Evolutionary conservation across 2,113 vertebrate species (phyloP), one percentile per base, ranked within the genome.

Genomic region (Irena cyanogastra): DNA sequence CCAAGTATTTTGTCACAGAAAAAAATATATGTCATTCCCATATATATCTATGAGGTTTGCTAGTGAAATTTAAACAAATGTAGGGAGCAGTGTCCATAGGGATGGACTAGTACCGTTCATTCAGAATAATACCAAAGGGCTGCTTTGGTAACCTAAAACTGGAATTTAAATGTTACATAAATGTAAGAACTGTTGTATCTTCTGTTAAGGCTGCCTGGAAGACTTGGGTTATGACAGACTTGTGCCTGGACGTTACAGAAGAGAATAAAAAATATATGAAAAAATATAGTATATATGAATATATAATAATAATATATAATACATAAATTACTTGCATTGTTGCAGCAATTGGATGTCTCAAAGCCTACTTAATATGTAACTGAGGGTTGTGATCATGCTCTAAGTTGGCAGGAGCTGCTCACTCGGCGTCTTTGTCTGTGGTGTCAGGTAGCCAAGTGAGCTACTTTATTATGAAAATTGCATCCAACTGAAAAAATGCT

Each of bases 401-500:
- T 12, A 30, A 83, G 75, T 83, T 96, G 90, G 93, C 78, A 83
- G 92, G 84, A 88, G 87, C 90, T 50, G 91, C 85, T 93, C 16
- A 0, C 86, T 89, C 9, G 0, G 49, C 19, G 76, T 47, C 94
- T 96, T 96, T 97, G 95, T 95, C 84, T 87, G 75, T 31, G 88
- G 88, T 96, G 94, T 92, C 90, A 93, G 92, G 90, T 96, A 96
- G 86, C 92, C 11, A 14, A 82, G 83, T 64, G 92, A 96, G 90
- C 76, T 93, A 93, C 93, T 96, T 95, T 92, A 88, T 95, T 92
- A 97, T 90, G 92, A 97, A 96, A 94, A 96, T 94, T 90, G 75
- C 88, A 74, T 96, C 91, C 92, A 86, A 16, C 90, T 89, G 92
- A 92, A 96, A 95, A 97, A 92, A 96, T 90, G 90, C 90, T 87